Evolutionary conservation across 2,113 vertebrate genomes (phyloP), one percentile per base, ranked within the genome.

Genomic region (Callocephalon fimbriatum): DNA sequence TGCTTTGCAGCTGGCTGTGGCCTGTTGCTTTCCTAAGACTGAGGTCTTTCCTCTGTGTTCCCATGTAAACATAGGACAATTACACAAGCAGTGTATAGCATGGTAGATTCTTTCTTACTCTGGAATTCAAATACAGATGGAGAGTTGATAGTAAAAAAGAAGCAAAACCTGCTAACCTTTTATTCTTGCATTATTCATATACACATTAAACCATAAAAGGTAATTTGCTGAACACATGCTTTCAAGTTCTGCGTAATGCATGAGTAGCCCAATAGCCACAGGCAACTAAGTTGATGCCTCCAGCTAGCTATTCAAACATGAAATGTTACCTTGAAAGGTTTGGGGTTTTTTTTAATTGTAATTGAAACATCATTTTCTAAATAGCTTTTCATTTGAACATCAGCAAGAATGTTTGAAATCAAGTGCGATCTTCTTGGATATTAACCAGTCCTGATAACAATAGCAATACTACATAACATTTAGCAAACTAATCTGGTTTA

Each of bases 81-180:
- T 48, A 40, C 27, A 11, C 29, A 45, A 21, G 22, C n/a, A 54
- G 15, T 5, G 4, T 38, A 15, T 7, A 26, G 7, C 0, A 0
- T 9, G 22, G 15, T 65, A 23, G 4, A 68, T 31, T 70, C 47
- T 68, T 76, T 80, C 32, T 71, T 48, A 11, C 2, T 48, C 53
- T 87, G 44, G 40, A 86, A 66, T 56, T 79, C 37, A 53, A 87
- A 47, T 17, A 71, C 17, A 81, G 12, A 6, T 45, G 23, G 16
- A 83, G 10, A 19, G 4, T 38, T 63, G 38, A 42, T 59, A 15
- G 51, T 3, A 32, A 73, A 56, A 13, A 17, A 9, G 3, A 22
- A 32, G 9, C 5, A 56, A 91, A 89, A 14, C 1, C 31, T 72
- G 29, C 19, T 45, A 78, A 74, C 22, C 5, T 48, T 87, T 92